Conservation (phyloP, 2,888 invertebrate genomes). For the Mimas tiliae region DNA sequence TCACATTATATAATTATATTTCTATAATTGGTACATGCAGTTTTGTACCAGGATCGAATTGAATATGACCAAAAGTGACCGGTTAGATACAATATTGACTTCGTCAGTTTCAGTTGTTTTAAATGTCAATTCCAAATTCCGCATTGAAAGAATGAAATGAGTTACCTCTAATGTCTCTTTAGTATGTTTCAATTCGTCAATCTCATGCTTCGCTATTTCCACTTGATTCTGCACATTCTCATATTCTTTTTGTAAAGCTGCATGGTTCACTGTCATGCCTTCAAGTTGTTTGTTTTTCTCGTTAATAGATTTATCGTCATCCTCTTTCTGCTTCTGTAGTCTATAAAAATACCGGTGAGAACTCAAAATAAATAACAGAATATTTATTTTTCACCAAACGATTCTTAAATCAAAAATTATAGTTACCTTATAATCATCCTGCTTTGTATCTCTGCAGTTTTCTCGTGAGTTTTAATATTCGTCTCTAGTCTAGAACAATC, state of each 20-base stretch:
- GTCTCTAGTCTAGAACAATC: constrained; percentile 61
- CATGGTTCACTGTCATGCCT: constrained; percentile 57
- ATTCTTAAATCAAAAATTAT: too few species aligned
- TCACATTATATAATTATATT: too few species aligned
- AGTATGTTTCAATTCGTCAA: constrained; percentile 51
- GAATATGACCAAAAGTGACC: too few species aligned
- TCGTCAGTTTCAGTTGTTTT: too few species aligned
- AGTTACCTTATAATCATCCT: constrained; percentile 72
- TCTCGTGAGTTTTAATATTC: constrained; percentile 76
- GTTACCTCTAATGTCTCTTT: constrained; percentile 62
- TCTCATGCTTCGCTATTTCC: constrained; percentile 51
- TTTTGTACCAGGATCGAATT: too few species aligned
- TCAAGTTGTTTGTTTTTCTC: constrained; percentile 66
- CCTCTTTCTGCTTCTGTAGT: constrained; percentile 67
- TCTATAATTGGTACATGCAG: too few species aligned
- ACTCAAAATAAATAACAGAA: not conserved
- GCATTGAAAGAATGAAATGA: not conserved
- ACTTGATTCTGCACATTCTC: constrained; percentile 40
- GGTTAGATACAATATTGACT: too few species aligned
- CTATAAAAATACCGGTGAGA: constrained; percentile 44
- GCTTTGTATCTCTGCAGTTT: constrained; percentile 71
- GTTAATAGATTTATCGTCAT: constrained; percentile 51
- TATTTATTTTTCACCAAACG: too few species aligned
- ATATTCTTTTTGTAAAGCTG: constrained; percentile 57
- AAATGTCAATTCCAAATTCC: too few species aligned